A percentile compares a stretch with the other conserved stretches of the same genome.
Conservation (phyloP, 2,113 vertebrate genomes). For the Hiodon tergisus region DNA sequence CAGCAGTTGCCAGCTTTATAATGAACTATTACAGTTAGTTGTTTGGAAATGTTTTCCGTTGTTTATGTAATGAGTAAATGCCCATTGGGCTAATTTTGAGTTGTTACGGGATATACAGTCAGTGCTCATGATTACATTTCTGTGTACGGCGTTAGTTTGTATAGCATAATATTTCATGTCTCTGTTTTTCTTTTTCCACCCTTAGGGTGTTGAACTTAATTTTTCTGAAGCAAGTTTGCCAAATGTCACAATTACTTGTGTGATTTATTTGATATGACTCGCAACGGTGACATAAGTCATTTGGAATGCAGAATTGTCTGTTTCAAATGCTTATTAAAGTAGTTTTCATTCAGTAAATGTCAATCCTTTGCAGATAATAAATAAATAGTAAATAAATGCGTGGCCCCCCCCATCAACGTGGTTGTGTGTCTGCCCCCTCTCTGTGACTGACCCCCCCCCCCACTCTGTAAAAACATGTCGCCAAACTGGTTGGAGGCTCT, state of each 20-base stretch:
- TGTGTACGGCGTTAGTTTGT: not conserved
- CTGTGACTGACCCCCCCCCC: no score
- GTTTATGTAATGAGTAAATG: not conserved
- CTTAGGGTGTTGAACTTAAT: not conserved
- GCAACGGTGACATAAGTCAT: not conserved
- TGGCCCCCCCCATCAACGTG: no score
- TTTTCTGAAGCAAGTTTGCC: slow-evolving; percentile 2
- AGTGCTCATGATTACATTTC: not conserved
- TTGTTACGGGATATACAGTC: not conserved
- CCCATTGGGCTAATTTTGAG: not conserved
- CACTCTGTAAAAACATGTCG: no score
- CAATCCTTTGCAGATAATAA: slow-evolving; percentile 5
- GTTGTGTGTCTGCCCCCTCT: no score
- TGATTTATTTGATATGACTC: not conserved
- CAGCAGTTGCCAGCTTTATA: not conserved
- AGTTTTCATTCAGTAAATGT: slow-evolving; percentile 13
- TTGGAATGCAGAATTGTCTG: not conserved
- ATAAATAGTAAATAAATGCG: not conserved
- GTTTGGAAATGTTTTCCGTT: not conserved
- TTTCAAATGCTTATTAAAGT: not conserved
- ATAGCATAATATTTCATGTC: not conserved
- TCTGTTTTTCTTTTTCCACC: no score
- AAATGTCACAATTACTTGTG: not conserved
- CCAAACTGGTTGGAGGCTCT: no score
- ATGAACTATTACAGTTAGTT: not conserved